Percentiles rank a stretch among this genome's conserved stretches.
Evolutionary conservation across 2,113 vertebrate species (phyloP).

Genomic region (Alexandromys fortis): DNA sequence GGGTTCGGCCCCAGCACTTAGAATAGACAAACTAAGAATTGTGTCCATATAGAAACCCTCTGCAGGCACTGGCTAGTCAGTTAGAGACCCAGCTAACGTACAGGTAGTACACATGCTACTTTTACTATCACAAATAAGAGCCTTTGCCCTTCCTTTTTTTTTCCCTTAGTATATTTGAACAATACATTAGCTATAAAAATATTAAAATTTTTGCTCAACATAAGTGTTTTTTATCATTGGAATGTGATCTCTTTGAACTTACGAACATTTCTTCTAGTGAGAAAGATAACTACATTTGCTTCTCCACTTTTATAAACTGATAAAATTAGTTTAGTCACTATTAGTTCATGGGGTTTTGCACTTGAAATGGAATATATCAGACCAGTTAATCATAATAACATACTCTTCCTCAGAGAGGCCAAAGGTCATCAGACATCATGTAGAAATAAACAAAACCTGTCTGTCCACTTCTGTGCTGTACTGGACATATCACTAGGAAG

Average conservation of each 20-base stretch:
- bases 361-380: conserved; percentile 84
- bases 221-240: neutral
- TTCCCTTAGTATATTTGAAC: conserved; percentile 61
- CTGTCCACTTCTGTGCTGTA: neutral
- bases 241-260: conserved; percentile 7
- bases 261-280: neutral
- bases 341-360: conserved; percentile 82
- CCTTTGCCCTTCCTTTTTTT: conserved; percentile 62
- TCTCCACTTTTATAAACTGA: conserved; percentile 78
- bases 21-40: conserved; percentile 8
- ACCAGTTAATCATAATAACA: conserved; percentile 69
- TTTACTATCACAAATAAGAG: conserved; percentile 46
- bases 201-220: conserved; percentile 33
- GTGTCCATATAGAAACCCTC: neutral
- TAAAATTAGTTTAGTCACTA: conserved; percentile 81
- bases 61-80: neutral
- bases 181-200: neutral
- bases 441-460: neutral
- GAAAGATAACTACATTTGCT: neutral
- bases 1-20: neutral
- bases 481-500: neutral
- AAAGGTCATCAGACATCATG: neutral
- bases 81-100: neutral
- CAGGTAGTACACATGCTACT: neutral
- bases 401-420: neutral